Evolutionary conservation across 2,888 invertebrate genomes (phyloP).

Genomic region (Geotrupes spiniger): DNA sequence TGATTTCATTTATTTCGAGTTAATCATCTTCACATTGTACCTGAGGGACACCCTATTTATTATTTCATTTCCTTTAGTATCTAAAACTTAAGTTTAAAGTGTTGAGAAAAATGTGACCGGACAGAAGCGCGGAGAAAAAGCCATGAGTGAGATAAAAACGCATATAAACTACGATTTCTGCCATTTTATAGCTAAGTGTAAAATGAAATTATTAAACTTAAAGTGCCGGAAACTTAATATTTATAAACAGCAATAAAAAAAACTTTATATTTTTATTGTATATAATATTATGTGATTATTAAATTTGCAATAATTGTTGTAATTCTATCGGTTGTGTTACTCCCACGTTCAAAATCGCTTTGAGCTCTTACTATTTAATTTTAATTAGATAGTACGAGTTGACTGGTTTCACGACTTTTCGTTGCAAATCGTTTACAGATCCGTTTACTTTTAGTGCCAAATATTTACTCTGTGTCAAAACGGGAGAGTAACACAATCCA

Average conservation of each 20-base stretch:
- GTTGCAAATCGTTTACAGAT: too few species aligned
- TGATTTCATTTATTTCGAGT: conserved; percentile 16
- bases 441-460: conserved; percentile 9
- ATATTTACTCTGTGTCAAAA: neutral
- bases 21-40: conserved; percentile 18
- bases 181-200: conserved; percentile 10
- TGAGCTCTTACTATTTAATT: neutral
- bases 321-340: conserved; percentile 18
- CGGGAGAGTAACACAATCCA: neutral
- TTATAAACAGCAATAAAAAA: conserved; percentile 21
- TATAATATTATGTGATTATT: conserved; percentile 17
- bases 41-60: conserved; percentile 19
- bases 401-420: too few species aligned
- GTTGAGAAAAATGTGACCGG: too few species aligned
- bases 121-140: neutral
- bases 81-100: too few species aligned
- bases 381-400: neutral
- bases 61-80: neutral
- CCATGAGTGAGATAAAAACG: conserved; percentile 5
- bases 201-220: conserved; percentile 4
- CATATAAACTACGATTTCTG: conserved; percentile 6
- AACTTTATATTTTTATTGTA: conserved; percentile 5
- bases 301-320: conserved; percentile 25
- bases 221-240: conserved; percentile 17
- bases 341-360: neutral